phyloP scores from a whole-genome alignment of 2,888 invertebrate species.

The Leucoma salicis region DNA sequence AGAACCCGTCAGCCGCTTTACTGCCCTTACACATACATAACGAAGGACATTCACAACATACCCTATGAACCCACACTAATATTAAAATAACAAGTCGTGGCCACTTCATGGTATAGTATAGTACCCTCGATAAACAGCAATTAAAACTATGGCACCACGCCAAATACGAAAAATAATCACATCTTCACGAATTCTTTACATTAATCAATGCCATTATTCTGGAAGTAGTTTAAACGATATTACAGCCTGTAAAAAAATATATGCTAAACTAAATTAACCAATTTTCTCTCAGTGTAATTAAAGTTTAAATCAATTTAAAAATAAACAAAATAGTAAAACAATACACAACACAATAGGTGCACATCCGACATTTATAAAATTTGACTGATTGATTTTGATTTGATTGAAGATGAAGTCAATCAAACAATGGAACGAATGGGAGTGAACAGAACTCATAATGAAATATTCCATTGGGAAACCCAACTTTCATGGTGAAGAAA shows the following conservation, averaged over 20 bases:
- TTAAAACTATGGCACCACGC: conserved; percentile 75
- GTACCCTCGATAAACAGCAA: conserved; percentile 57
- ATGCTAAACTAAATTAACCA: conserved; percentile 30
- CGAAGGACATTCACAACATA: conserved; percentile 65
- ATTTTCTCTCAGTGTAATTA: conserved; percentile 36
- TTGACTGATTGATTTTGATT: no score
- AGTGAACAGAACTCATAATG: no score
- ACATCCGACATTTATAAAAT: conserved; percentile 64
- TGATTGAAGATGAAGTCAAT: no score
- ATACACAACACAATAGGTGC: conserved; percentile 52
- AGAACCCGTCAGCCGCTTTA: conserved; percentile 77
- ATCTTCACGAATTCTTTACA: conserved; percentile 68
- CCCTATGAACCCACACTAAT: conserved; percentile 46
- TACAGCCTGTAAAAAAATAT: conserved; percentile 20
- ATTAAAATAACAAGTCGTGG: conserved; percentile 49
- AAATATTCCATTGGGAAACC: no score
- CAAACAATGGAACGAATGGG: no score
- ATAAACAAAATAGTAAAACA: conserved; percentile 64
- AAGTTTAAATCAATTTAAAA: conserved; percentile 45
- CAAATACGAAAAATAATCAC: conserved; percentile 73
- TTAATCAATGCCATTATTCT: conserved; percentile 46
- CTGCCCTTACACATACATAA: conserved; percentile 81
- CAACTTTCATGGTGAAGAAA: no score
- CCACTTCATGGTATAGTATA: conserved; percentile 67
- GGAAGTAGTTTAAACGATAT: conserved; percentile 22